A percentile compares a stretch with the other conserved stretches of the same genome.
Conservation (phyloP, 2,113 vertebrate genomes). For the Mormoops blainvillei region DNA sequence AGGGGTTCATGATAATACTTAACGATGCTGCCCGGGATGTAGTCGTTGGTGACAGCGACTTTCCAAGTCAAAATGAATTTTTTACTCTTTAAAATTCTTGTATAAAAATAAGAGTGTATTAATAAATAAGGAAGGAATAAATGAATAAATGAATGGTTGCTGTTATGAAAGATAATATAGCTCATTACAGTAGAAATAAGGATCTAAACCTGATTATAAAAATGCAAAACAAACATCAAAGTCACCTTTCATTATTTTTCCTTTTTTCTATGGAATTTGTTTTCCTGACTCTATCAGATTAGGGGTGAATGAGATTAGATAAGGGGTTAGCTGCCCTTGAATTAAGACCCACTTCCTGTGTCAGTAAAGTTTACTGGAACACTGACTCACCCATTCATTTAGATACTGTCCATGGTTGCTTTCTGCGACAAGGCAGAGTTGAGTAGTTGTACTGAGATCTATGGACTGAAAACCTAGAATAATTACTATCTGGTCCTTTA, state of each 20-base stretch:
- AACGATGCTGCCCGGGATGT: rapidly evolving
- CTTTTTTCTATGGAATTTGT: not conserved
- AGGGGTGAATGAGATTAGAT: not conserved
- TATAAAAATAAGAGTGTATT: not conserved
- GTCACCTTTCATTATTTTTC: not conserved
- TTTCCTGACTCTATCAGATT: not conserved
- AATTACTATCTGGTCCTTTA: not conserved
- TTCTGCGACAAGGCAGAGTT: not conserved
- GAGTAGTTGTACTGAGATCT: not conserved
- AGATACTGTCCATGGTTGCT: rapidly evolving
- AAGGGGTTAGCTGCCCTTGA: not conserved
- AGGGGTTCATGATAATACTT: rapidly evolving
- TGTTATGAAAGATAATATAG: too few species aligned
- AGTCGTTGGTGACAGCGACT: rapidly evolving
- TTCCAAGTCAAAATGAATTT: rapidly evolving
- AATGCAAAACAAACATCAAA: not conserved
- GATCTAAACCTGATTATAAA: not conserved
- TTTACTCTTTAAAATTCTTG: not conserved
- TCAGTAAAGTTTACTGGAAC: rapidly evolving
- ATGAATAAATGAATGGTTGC: not conserved
- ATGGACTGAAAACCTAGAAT: rapidly evolving
- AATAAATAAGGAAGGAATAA: not conserved
- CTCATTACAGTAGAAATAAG: not conserved
- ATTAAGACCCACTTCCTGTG: not conserved
- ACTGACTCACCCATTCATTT: rapidly evolving